A percentile compares a stretch with the other conserved stretches of the same genome.
Conservation (phyloP, 2,888 invertebrate genomes). For the Caenorhabditis sp. region DNA sequence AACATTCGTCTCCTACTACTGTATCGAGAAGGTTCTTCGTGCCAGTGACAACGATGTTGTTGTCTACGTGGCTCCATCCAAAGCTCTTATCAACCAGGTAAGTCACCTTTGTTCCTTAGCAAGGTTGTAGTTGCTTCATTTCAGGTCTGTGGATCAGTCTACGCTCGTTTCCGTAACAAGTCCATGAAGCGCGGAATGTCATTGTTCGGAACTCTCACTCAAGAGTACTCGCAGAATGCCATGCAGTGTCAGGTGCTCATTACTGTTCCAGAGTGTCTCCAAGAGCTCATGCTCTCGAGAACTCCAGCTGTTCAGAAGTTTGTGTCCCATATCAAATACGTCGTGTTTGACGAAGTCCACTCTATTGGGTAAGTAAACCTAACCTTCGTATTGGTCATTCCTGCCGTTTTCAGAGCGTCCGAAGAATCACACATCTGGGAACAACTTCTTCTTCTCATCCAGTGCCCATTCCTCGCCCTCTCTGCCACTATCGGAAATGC, state of each 20-base stretch:
- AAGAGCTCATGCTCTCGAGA: slow-evolving; percentile 79
- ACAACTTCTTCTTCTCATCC: slow-evolving; percentile 81
- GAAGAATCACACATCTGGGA: slow-evolving; percentile 82
- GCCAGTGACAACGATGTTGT: slow-evolving; percentile 83
- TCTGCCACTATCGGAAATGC: slow-evolving; percentile 82
- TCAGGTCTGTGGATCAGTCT: slow-evolving; percentile 82
- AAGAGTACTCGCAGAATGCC: slow-evolving; percentile 78
- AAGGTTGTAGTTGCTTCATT: slow-evolving; percentile 13
- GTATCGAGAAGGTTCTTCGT: slow-evolving; percentile 84
- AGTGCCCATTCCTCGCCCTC: slow-evolving; percentile 82
- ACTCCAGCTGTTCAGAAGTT: slow-evolving; percentile 79
- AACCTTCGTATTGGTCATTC: no score
- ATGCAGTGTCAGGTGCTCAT: slow-evolving; percentile 81
- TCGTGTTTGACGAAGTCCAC: slow-evolving; percentile 83
- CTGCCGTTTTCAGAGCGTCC: slow-evolving; percentile 73
- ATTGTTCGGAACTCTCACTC: slow-evolving; percentile 82
- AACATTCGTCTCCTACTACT: slow-evolving; percentile 84
- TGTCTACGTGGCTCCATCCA: slow-evolving; percentile 84
- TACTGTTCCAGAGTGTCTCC: slow-evolving; percentile 81
- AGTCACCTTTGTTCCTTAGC: no score
- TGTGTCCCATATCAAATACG: slow-evolving; percentile 80
- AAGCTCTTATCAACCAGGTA: slow-evolving; percentile 83
- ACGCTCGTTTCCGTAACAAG: slow-evolving; percentile 83
- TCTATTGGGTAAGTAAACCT: slow-evolving; percentile 74
- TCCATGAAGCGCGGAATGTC: slow-evolving; percentile 82